Evolutionary conservation across 1,140 invertebrate species (phyloP).

Genomic region (Sweltsa coloradensis): DNA sequence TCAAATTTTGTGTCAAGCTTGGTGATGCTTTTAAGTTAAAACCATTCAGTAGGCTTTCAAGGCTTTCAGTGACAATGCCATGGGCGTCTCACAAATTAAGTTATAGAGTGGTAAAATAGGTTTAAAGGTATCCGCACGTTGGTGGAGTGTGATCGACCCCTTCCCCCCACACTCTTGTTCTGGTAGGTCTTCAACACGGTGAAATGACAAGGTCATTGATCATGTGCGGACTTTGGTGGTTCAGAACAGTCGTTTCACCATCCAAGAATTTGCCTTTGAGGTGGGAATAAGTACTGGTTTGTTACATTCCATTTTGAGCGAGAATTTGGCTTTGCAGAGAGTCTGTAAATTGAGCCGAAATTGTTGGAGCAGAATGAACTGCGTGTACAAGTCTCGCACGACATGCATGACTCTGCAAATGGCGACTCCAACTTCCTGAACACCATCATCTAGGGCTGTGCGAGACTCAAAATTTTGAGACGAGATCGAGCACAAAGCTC

Average conservation of each 20-base stretch:
- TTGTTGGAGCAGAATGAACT: too few species aligned
- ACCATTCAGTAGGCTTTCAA: conserved; percentile 19
- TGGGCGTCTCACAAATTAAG: conserved; percentile 19
- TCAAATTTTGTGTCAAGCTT: too few species aligned
- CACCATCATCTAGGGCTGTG: too few species aligned
- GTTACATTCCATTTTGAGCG: conserved; percentile 8
- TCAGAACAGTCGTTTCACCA: conserved; percentile 18
- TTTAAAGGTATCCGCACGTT: conserved; percentile 20
- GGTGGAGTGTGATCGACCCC: conserved; percentile 18
- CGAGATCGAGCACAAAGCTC: too few species aligned
- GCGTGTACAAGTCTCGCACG: too few species aligned
- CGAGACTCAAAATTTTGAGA: too few species aligned
- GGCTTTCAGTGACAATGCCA: conserved; percentile 18
- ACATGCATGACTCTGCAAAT: too few species aligned
- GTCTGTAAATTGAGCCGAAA: too few species aligned
- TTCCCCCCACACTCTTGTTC: too few species aligned
- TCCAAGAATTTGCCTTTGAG: conserved; percentile 1
- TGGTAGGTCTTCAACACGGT: conserved; percentile 16
- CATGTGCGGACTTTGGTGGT: conserved; percentile 12
- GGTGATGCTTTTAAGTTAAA: too few species aligned
- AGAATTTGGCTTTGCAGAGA: too few species aligned
- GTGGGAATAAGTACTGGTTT: conserved; percentile 5
- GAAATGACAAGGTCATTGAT: conserved; percentile 17
- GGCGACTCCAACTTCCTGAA: too few species aligned
- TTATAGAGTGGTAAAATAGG: conserved; percentile 17